Conservation (phyloP, 2,113 vertebrate genomes). For the Chloroceryle aenea region DNA sequence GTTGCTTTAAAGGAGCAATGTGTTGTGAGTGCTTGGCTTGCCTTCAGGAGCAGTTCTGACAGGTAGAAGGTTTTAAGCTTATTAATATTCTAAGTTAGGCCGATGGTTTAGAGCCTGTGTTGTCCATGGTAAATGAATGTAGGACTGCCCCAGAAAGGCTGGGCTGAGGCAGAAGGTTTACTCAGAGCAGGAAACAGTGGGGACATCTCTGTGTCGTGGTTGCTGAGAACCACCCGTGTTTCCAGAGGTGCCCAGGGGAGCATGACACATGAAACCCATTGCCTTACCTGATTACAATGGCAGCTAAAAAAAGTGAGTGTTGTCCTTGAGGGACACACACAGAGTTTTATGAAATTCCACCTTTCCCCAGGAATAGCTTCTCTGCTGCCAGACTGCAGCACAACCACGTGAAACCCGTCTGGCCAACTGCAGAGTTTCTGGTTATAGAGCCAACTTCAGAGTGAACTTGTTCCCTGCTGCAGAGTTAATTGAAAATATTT, state of each 20-base stretch:
- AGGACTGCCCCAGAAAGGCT: not conserved
- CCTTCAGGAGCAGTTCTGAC: not conserved
- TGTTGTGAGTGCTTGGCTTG: not conserved
- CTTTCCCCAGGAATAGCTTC: not conserved
- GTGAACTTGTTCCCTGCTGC: not conserved
- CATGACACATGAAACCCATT: not conserved
- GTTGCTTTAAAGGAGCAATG: not conserved
- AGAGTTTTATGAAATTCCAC: not conserved
- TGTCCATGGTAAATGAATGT: not conserved
- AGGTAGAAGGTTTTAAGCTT: not conserved
- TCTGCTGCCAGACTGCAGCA: not conserved
- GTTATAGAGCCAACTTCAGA: constrained; percentile 38
- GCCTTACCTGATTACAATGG: not conserved
- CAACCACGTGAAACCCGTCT: not conserved
- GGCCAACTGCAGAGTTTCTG: not conserved
- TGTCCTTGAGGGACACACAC: not conserved
- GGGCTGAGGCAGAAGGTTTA: not conserved
- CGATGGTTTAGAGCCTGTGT: not conserved
- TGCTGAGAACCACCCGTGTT: accelerated
- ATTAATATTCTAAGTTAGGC: not conserved
- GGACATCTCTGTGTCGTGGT: not conserved
- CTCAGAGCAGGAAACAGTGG: not conserved
- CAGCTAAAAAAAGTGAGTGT: not conserved
- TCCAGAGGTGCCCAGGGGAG: not conserved
- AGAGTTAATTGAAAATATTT: constrained; percentile 45